phyloP scores from a whole-genome alignment of 1,140 invertebrate genomes.

The Antheraea pernyi region DNA sequence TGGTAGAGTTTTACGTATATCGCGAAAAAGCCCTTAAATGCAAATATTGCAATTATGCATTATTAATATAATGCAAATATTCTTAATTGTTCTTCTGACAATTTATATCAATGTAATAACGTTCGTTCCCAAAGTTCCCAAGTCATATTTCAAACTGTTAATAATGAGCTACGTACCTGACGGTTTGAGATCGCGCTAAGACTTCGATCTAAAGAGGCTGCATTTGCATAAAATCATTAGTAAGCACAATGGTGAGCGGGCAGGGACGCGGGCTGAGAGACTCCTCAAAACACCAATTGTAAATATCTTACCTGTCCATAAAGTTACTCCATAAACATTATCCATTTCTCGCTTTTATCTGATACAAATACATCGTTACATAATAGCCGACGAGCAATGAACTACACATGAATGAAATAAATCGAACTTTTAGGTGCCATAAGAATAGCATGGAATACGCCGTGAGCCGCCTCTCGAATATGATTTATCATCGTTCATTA shows the following conservation, averaged over 20 bases:
- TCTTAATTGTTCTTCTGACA: background rate
- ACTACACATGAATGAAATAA: constrained; percentile 19
- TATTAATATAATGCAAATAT: no score
- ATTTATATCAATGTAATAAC: background rate
- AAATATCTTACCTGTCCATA: constrained; percentile 42
- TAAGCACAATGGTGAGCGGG: constrained; percentile 76
- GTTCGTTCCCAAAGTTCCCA: constrained; percentile 46
- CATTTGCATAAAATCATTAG: constrained; percentile 80
- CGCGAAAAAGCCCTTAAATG: no score
- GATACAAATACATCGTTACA: background rate
- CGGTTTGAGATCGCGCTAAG: constrained; percentile 77
- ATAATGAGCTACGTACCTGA: constrained; percentile 77
- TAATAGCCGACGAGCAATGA: constrained; percentile 37
- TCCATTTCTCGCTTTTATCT: background rate
- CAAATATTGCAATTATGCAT: no score
- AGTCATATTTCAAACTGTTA: constrained; percentile 77
- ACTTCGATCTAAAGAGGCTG: constrained; percentile 77
- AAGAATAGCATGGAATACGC: constrained; percentile 56
- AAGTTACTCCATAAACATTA: background rate
- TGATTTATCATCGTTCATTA: constrained; percentile 79
- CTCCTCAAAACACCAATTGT: constrained; percentile 64
- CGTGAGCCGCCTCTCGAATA: constrained; percentile 74
- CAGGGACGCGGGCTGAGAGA: constrained; percentile 70
- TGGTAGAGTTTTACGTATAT: no score
- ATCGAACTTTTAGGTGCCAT: constrained; percentile 29